Conservation (phyloP, 2,797 vertebrate genomes). For the Botia kubotai region DNA sequence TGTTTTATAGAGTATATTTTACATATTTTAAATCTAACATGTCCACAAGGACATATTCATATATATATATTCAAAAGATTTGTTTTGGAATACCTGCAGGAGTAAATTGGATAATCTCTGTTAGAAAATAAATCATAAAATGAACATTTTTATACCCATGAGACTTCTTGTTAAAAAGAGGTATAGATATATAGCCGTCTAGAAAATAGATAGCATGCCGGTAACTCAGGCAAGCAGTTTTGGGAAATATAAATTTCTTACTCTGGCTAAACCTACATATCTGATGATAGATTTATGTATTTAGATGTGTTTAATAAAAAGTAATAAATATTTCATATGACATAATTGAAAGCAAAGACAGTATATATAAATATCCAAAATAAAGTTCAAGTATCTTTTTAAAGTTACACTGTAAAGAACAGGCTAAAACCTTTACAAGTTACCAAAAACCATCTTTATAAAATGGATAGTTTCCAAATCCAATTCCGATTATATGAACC, state of each 20-base stretch:
- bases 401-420: too few relatives aligned
- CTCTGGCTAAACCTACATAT: neutral
- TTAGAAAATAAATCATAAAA: neutral
- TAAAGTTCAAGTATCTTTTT: neutral
- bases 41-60: neutral
- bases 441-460: too few relatives aligned
- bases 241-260: neutral
- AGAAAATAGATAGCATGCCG: neutral
- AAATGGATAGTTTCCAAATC: neutral
- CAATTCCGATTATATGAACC: neutral
- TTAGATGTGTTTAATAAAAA: neutral
- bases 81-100: neutral
- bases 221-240: neutral
- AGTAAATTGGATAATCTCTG: constrained; percentile 1
- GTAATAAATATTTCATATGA: neutral
- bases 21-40: neutral
- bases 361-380: neutral
- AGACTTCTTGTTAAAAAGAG: neutral
- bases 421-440: too few relatives aligned
- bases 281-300: neutral
- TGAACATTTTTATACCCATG: neutral
- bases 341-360: neutral
- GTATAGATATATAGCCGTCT: neutral
- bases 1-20: neutral
- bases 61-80: neutral